phyloP scores from a whole-genome alignment of 1,140 invertebrate species.

The Drosophila lacertosa region DNA sequence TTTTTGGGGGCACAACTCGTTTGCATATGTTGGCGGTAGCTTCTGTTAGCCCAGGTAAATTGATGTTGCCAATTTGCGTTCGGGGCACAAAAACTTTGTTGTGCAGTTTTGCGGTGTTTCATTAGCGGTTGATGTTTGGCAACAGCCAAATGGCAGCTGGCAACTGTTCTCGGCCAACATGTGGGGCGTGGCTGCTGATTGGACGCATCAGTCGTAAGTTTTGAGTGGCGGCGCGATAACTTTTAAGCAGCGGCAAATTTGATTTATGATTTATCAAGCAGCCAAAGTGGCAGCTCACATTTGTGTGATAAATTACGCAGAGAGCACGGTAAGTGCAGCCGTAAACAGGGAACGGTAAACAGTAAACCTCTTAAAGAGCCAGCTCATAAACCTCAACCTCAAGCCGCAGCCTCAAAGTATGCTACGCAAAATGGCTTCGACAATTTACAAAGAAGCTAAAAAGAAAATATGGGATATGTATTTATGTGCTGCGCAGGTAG shows the following conservation, averaged over 20 bases:
- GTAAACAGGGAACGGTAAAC: constrained; percentile 7
- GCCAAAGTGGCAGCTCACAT: constrained; percentile 34
- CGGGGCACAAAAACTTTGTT: constrained; percentile 57
- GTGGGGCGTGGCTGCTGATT: constrained; percentile 29
- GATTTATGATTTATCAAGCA: constrained; percentile 46
- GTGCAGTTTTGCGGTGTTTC: constrained; percentile 59
- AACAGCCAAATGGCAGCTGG: constrained; percentile 7
- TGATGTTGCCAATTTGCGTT: constrained; percentile 65
- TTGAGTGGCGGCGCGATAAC: constrained; percentile 3
- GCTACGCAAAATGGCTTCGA: constrained; percentile 60
- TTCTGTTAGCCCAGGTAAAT: constrained; percentile 43
- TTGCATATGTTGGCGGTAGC: constrained; percentile 29
- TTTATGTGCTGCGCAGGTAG: constrained; percentile 16
- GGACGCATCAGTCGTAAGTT: constrained; percentile 12
- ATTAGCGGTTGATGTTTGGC: constrained; percentile 64
- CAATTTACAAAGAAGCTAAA: constrained; percentile 32
- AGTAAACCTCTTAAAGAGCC: constrained; percentile 14
- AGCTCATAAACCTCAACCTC: constrained; percentile 8
- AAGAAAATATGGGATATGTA: constrained; percentile 8
- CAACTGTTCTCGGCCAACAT: constrained; percentile 5
- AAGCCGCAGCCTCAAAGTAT: constrained; percentile 70
- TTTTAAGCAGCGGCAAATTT: constrained; percentile 41
- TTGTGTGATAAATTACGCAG: constrained; percentile 57
- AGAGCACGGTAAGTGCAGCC: constrained; percentile 6
- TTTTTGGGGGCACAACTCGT: constrained; percentile 18